Base-by-base conservation (phyloP, 2,888 invertebrate genomes). In the Tinea semifulvella region DNA sequence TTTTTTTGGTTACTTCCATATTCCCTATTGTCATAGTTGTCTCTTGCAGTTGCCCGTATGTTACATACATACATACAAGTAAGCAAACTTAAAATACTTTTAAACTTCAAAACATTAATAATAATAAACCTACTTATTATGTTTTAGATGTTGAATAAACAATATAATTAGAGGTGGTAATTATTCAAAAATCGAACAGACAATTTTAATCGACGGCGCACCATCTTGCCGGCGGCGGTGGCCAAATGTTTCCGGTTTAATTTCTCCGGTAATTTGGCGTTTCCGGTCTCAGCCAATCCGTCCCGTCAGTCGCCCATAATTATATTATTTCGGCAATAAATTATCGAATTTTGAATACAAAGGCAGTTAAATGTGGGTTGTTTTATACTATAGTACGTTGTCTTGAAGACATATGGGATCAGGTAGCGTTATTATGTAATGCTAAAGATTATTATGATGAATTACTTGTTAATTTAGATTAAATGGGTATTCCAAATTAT, bases 181-280 rank as follows among this genome's bases (percentile, higher is more conserved):
- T 68, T 65, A 68, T 75, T 73, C 65, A 74, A 68, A 76, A 72
- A 72, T 70, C 67, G 73, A 67, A 73, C 75, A 68, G 69, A 67
- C 62, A 68, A 72, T 74, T n/a, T n/a, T 18, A 74, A 72, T 69
- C 65, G 60, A 49, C 51, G 56, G 56, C 57, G 65, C 79, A 69
- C 80, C 80, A 80, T 80, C 79, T 79, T 79, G 79, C 80, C 67
- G 70, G 79, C 79, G 79, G 77, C 74, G 65, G 64, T 63, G 65
- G 68, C 76, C 80, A 77, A 80, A 79, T 80, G 80, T 79, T 80
- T 79, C 80, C 80, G 76, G 75, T 80, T 80, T 80, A 80, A 80
- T 80, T 80, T 80, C 80, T 80, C 73, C 71, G 62, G 68, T 80
- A 80, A 80, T 80, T 79, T 76, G 75, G 67, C 64, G 66, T 70